Percentiles rank a stretch among this genome's conserved stretches.
These are phyloP conservation scores for Dysdera silvatica DNA, from an alignment of 1,140 invertebrate species.

Conservation along the genomic window DNA sequence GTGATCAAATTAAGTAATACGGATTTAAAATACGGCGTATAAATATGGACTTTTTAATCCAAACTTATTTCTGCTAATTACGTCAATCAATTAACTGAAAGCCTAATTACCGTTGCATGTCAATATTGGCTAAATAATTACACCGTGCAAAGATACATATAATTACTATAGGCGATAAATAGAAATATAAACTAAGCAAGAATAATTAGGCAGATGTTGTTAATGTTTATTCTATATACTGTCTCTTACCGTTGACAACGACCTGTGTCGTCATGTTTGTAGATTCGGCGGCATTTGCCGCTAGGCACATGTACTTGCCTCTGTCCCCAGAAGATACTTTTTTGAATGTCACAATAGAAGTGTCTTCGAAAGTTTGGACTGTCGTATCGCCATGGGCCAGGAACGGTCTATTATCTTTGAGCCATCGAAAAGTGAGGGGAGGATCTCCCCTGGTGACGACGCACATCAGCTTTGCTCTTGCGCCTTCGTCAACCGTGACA, in stretches of 20 bases:
- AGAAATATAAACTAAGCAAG: too few relatives aligned
- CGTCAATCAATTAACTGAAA: too few relatives aligned
- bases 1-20: too few relatives aligned
- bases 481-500: conserved; percentile 58
- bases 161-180: too few relatives aligned
- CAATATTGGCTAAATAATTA: too few relatives aligned
- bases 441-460: conserved; percentile 27
- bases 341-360: conserved; percentile 28
- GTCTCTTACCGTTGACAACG: conserved; percentile 27
- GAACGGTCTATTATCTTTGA: conserved; percentile 17
- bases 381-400: conserved; percentile 13
- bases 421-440: conserved; percentile 26
- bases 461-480: conserved; percentile 51
- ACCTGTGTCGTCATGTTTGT: conserved; percentile 26
- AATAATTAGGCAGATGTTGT: too few relatives aligned
- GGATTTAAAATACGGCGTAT: too few relatives aligned
- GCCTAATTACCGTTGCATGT: too few relatives aligned
- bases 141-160: too few relatives aligned
- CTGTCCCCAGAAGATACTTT: conserved; percentile 23
- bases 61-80: too few relatives aligned
- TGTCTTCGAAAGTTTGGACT: conserved; percentile 27
- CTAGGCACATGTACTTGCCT: conserved; percentile 27
- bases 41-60: too few relatives aligned
- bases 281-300: conserved; percentile 24
- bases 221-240: too few relatives aligned